These are phyloP conservation scores for Ips typographus DNA, from an alignment of 1,140 invertebrate genomes.

Conservation along the genomic window DNA sequence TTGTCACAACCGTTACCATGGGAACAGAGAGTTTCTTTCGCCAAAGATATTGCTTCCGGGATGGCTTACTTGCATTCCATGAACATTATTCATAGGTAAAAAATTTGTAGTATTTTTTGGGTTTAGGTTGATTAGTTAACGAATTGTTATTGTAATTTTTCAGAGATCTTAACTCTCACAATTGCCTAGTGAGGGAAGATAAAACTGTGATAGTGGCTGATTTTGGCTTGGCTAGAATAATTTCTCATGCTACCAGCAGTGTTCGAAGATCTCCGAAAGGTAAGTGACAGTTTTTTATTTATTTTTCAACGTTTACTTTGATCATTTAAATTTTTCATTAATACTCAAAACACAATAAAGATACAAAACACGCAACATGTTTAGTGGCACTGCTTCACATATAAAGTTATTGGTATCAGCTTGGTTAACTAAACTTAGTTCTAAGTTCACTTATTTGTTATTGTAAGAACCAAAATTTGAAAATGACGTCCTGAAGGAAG, in stretches of 20 bases:
- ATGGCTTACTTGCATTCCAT: conserved; percentile 92
- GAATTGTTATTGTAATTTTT: neutral
- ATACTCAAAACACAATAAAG: no score
- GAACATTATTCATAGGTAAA: conserved; percentile 85
- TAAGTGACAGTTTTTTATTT: neutral
- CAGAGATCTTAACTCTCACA: conserved; percentile 90
- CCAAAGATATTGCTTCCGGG: conserved; percentile 88
- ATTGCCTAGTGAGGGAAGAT: conserved; percentile 84
- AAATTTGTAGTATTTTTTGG: neutral
- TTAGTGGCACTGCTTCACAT: no score
- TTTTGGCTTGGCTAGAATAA: conserved; percentile 90
- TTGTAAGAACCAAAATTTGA: no score
- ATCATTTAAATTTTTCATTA: neutral
- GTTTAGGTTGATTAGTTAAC: neutral
- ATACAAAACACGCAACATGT: no score
- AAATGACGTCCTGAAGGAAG: no score
- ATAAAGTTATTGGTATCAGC: no score
- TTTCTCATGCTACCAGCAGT: conserved; percentile 62
- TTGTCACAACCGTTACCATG: conserved; percentile 71
- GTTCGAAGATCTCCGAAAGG: conserved; percentile 40
- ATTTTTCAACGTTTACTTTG: neutral
- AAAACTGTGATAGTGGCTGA: conserved; percentile 91
- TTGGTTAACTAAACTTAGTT: no score
- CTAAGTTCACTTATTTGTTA: no score
- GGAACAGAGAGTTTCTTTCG: conserved; percentile 80